phyloP scores from a whole-genome alignment of 2,797 vertebrate genomes.

The Acropternis orthonyx region DNA sequence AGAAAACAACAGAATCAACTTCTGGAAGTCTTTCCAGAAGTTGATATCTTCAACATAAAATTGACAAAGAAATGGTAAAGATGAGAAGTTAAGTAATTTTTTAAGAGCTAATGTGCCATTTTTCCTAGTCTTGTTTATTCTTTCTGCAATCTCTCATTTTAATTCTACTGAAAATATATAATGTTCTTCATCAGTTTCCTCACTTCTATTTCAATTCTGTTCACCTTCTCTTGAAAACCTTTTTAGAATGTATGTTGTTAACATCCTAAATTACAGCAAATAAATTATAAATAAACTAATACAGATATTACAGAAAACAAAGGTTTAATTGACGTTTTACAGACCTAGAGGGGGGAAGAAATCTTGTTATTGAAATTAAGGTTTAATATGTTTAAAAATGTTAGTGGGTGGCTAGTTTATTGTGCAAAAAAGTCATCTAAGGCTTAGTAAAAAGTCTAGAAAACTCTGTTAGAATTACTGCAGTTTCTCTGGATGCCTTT shows the following conservation, averaged over 20 bases:
- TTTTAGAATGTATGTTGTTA: background rate
- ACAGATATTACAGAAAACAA: background rate
- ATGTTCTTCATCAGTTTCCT: background rate
- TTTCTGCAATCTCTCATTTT: background rate
- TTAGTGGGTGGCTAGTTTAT: background rate
- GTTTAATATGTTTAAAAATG: background rate
- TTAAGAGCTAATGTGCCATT: background rate
- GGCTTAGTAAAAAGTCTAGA: background rate
- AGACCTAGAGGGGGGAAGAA: background rate
- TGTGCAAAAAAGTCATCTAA: background rate
- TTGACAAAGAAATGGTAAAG: background rate
- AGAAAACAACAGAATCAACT: background rate
- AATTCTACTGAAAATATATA: background rate
- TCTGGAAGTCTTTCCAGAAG: background rate
- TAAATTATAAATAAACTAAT: background rate
- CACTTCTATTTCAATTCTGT: background rate
- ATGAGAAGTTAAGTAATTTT: background rate
- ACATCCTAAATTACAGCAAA: background rate
- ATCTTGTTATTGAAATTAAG: background rate
- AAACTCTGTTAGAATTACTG: background rate
- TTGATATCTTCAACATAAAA: background rate
- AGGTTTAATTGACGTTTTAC: background rate
- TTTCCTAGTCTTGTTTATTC: background rate
- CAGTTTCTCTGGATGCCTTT: background rate
- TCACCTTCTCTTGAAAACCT: background rate